phyloP scores from a whole-genome alignment of 1,140 invertebrate genomes.

The Zaprionus inermis region DNA sequence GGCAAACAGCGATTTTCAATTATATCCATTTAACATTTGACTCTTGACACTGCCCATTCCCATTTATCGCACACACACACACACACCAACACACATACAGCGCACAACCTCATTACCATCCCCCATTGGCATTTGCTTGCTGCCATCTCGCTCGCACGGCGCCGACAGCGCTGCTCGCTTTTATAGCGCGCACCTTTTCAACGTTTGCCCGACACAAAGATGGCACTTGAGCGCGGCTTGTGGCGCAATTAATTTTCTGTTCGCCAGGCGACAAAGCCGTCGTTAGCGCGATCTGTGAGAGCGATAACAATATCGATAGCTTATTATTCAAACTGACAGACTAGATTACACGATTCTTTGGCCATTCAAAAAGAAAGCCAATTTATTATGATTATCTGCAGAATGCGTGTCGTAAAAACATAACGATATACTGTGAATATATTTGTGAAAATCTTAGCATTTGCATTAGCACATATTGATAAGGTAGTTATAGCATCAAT shows the following conservation, averaged over 20 bases:
- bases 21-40: conserved; percentile 62
- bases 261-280: conserved; percentile 32
- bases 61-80: conserved; percentile 34
- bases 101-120: conserved; percentile 41
- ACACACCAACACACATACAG: neutral
- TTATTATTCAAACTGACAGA: neutral
- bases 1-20: conserved; percentile 67
- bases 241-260: conserved; percentile 35
- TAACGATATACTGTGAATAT: too few species aligned
- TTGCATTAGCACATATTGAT: too few species aligned
- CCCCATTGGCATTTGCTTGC: conserved; percentile 39
- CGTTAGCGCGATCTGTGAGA: conserved; percentile 13
- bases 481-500: too few species aligned
- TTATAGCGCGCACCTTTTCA: conserved; percentile 48
- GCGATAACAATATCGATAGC: conserved; percentile 1
- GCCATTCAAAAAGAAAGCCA: neutral
- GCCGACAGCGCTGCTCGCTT: conserved; percentile 34
- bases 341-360: neutral
- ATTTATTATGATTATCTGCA: too few species aligned
- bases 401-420: too few species aligned
- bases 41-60: conserved; percentile 53
- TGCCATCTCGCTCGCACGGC: conserved; percentile 19
- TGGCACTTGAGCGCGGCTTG: conserved; percentile 41
- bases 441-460: too few species aligned
- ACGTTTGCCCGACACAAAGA: conserved; percentile 30